Evolutionary conservation across 1,140 invertebrate genomes (phyloP).

Genomic region (Araneus ventricosus): DNA sequence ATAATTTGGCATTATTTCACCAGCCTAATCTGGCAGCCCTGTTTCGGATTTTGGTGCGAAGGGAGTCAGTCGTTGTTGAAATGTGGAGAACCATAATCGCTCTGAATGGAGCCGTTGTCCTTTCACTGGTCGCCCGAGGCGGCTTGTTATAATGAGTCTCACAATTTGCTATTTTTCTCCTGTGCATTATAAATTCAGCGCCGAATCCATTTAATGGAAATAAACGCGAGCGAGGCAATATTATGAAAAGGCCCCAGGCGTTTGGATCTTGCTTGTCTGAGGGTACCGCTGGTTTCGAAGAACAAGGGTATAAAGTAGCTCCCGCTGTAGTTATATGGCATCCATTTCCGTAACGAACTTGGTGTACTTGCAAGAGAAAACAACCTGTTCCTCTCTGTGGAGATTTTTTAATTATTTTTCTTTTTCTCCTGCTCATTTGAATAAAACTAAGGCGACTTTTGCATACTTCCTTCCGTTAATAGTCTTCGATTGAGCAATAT

Average conservation of each 20-base stretch:
- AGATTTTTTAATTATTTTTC: background rate
- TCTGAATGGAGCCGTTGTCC: conserved; percentile 34
- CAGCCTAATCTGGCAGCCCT: background rate
- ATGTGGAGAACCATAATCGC: background rate
- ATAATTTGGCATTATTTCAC: too few species aligned
- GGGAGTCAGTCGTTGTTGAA: background rate
- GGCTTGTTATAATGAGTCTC: conserved; percentile 3
- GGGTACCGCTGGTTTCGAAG: background rate
- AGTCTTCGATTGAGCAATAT: background rate
- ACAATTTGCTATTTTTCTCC: conserved; percentile 39
- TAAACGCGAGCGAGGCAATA: background rate
- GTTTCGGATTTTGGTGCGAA: background rate
- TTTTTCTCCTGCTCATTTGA: background rate
- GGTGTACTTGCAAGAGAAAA: background rate
- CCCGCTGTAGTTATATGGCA: background rate
- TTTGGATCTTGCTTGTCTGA: background rate
- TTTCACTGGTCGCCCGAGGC: conserved; percentile 1
- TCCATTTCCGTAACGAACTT: background rate
- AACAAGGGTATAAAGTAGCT: background rate
- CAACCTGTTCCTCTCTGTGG: background rate
- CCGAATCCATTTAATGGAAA: conserved; percentile 47
- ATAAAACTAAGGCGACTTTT: background rate
- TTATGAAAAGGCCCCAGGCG: background rate
- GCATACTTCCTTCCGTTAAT: background rate
- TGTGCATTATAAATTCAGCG: conserved; percentile 40